Evolutionary conservation across 2,113 vertebrate genomes (phyloP).

Genomic region (Sterna hirundo): DNA sequence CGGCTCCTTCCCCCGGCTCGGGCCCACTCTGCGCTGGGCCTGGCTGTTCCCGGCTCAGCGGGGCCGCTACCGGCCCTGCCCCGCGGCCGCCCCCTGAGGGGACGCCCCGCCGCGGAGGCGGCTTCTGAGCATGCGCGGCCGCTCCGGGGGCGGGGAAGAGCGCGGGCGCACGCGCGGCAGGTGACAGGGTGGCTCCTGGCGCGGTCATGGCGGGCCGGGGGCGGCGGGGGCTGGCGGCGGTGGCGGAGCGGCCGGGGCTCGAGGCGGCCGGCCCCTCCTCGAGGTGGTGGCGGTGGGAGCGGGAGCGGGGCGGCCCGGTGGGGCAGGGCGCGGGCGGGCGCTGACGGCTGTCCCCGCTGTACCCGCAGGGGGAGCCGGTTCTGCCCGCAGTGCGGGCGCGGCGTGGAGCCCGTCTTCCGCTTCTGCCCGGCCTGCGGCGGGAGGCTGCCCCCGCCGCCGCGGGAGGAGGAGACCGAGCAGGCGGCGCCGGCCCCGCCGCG

Average conservation of each 20-base stretch:
- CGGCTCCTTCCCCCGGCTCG: neutral
- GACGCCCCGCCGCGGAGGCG: neutral
- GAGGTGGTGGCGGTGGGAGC: neutral
- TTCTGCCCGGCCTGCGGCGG: constrained; percentile 88
- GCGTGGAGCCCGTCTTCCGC: constrained; percentile 75
- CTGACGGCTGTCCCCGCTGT: neutral
- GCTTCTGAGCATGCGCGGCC: neutral
- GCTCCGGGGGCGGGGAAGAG: too few relatives aligned
- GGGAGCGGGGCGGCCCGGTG: neutral
- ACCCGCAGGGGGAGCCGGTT: constrained; percentile 74
- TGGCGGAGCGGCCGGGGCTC: neutral
- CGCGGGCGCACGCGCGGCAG: neutral
- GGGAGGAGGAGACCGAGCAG: neutral
- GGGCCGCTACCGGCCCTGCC: rapidly evolving
- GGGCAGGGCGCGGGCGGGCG: neutral
- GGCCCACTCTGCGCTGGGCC: neutral
- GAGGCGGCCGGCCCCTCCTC: neutral
- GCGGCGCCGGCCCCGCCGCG: neutral
- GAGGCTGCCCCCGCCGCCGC: constrained; percentile 62
- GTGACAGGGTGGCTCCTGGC: neutral
- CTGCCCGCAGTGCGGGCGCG: constrained; percentile 85
- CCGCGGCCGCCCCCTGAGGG: too few relatives aligned
- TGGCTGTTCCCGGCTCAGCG: too few relatives aligned
- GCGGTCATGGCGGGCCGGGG: neutral
- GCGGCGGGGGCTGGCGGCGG: neutral